These are phyloP conservation scores for Astyanax mexicanus DNA, from an alignment of 2,797 vertebrate genomes.

Conservation along the genomic window DNA sequence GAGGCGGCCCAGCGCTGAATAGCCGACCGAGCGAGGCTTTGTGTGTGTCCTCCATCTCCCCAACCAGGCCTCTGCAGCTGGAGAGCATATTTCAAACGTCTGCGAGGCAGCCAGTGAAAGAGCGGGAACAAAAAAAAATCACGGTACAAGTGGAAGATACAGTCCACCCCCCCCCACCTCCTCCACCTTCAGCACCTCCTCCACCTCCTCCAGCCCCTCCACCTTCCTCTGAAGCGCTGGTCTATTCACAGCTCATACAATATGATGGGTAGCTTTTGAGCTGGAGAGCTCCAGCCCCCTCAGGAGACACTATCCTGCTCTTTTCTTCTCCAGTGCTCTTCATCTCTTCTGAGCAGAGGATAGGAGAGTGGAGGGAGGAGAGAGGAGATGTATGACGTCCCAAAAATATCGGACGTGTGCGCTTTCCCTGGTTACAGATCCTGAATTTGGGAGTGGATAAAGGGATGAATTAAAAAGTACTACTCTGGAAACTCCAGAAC, in stretches of 20 bases:
- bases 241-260: slow-evolving; percentile 73
- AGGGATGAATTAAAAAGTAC: too few species aligned
- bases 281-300: slow-evolving; percentile 54
- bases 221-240: slow-evolving; percentile 15
- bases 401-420: too few species aligned
- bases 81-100: slow-evolving; percentile 67
- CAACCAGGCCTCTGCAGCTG: slow-evolving; percentile 63
- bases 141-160: slow-evolving; percentile 55
- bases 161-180: slow-evolving; percentile 25
- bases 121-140: slow-evolving; percentile 50
- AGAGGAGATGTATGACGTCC: too few species aligned
- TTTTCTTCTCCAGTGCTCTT: slow-evolving; percentile 44
- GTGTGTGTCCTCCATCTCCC: slow-evolving; percentile 63
- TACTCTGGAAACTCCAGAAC: too few species aligned
- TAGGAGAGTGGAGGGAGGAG: slow-evolving; percentile 21
- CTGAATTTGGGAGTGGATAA: too few species aligned
- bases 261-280: slow-evolving; percentile 61
- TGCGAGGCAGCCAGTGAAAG: slow-evolving; percentile 51
- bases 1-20: slow-evolving; percentile 48
- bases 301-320: slow-evolving; percentile 44
- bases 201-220: slow-evolving; percentile 33
- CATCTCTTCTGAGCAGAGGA: slow-evolving; percentile 39
- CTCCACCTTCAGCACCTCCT: slow-evolving; percentile 32
- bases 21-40: slow-evolving; percentile 51
- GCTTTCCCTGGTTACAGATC: too few species aligned